A percentile compares a stretch with the other conserved stretches of the same genome.
These are phyloP conservation scores for Lepidocolaptes lacrymiger DNA, from an alignment of 2,797 vertebrate species.

Conservation along the genomic window DNA sequence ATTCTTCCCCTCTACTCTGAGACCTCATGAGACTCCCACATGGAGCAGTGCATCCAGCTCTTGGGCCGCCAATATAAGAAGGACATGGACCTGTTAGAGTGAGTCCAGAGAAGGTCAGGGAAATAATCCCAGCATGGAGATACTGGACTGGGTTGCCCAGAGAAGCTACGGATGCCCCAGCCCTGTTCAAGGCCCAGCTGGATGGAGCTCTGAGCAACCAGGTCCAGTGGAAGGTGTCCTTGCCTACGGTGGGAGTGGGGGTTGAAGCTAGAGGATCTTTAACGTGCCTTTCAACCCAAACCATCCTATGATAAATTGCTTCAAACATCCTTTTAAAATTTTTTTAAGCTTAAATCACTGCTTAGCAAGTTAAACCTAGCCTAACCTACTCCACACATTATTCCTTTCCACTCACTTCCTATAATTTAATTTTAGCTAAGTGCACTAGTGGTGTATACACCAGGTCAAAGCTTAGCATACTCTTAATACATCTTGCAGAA, in stretches of 20 bases:
- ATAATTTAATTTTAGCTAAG: background rate
- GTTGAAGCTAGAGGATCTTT: background rate
- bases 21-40: background rate
- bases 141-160: background rate
- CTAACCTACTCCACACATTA: background rate
- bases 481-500: background rate
- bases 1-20: background rate
- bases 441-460: background rate
- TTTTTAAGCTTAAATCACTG: background rate
- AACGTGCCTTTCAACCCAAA: background rate
- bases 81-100: background rate
- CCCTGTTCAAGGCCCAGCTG: background rate
- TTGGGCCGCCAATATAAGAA: background rate
- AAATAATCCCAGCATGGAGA: background rate
- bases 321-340: background rate
- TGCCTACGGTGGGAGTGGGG: background rate
- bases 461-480: background rate
- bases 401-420: background rate
- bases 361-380: background rate
- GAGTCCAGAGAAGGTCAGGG: background rate
- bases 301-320: background rate
- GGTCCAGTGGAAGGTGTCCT: background rate
- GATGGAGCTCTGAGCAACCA: background rate
- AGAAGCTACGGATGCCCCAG: background rate
- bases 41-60: background rate